Percentiles rank a stretch among this genome's conserved stretches.
These are phyloP conservation scores for Pantherophis alleghaniensis DNA, from an alignment of 2,797 vertebrate species.

Conservation along the genomic window DNA sequence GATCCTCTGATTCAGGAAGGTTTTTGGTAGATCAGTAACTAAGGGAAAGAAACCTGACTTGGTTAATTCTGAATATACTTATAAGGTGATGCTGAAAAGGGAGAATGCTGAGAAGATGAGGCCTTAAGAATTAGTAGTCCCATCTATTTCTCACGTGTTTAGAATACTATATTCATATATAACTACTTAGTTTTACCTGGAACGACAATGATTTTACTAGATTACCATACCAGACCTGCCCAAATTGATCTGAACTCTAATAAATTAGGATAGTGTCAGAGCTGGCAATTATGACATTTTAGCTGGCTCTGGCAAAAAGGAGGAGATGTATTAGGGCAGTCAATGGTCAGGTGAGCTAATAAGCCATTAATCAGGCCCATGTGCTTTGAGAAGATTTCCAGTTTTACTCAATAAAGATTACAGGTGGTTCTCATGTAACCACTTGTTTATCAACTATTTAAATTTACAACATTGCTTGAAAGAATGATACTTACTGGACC, in stretches of 20 bases:
- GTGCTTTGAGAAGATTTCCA: not conserved
- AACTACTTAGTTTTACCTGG: too few species aligned
- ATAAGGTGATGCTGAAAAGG: not conserved
- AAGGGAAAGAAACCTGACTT: not conserved
- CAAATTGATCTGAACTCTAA: not conserved
- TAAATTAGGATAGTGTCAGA: too few species aligned
- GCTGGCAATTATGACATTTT: too few species aligned
- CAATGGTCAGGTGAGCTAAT: not conserved
- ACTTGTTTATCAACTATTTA: not conserved
- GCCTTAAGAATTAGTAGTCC: not conserved
- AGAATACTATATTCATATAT: not conserved
- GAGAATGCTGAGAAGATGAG: not conserved
- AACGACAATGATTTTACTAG: not conserved
- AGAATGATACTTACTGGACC: not conserved
- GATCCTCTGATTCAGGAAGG: not conserved
- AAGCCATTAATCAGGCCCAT: not conserved
- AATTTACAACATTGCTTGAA: not conserved
- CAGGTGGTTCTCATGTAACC: not conserved
- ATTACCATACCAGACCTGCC: not conserved
- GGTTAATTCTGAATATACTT: not conserved
- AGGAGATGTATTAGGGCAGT: not conserved
- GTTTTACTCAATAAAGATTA: not conserved
- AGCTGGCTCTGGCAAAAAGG: too few species aligned
- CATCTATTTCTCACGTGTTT: not conserved
- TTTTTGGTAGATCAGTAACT: not conserved